Conservation (phyloP, 2,888 invertebrate species). For the Amphipyra berbera region DNA sequence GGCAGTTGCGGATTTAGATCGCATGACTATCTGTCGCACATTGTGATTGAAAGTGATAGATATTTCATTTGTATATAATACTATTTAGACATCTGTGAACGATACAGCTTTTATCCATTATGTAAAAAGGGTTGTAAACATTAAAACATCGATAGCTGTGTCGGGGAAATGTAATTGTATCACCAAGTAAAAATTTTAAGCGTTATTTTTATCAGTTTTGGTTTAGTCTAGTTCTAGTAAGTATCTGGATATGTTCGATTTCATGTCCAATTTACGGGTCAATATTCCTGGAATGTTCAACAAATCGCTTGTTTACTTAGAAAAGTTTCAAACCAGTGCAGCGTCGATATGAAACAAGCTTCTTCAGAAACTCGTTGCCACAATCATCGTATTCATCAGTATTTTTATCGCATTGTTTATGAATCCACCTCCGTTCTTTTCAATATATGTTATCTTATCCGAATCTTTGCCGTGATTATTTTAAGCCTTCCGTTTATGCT, state of each 20-base stretch:
- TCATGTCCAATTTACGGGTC: not conserved
- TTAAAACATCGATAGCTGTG: too few species aligned
- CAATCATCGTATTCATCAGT: constrained; percentile 29
- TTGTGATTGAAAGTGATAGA: constrained; percentile 18
- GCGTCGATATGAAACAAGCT: constrained; percentile 11
- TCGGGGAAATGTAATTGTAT: not conserved
- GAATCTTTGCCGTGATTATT: constrained; percentile 50
- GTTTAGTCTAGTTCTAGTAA: not conserved
- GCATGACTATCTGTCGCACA: constrained; percentile 31
- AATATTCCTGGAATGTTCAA: not conserved
- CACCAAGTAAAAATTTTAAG: too few species aligned
- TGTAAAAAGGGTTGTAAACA: too few species aligned
- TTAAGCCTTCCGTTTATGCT: constrained; percentile 42
- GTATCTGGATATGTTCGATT: not conserved
- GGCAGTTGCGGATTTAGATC: constrained; percentile 52
- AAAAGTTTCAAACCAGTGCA: not conserved
- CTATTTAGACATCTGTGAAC: constrained; percentile 1
- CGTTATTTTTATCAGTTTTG: too few species aligned
- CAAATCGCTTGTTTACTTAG: not conserved
- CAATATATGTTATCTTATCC: constrained; percentile 42
- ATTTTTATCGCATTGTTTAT: constrained; percentile 50
- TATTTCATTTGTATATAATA: constrained; percentile 13
- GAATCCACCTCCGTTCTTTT: constrained; percentile 36
- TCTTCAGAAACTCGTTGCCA: constrained; percentile 16
- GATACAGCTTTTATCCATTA: not conserved